These are phyloP conservation scores for Nephrotoma flavescens DNA, from an alignment of 2,888 invertebrate genomes.

Conservation along the genomic window DNA sequence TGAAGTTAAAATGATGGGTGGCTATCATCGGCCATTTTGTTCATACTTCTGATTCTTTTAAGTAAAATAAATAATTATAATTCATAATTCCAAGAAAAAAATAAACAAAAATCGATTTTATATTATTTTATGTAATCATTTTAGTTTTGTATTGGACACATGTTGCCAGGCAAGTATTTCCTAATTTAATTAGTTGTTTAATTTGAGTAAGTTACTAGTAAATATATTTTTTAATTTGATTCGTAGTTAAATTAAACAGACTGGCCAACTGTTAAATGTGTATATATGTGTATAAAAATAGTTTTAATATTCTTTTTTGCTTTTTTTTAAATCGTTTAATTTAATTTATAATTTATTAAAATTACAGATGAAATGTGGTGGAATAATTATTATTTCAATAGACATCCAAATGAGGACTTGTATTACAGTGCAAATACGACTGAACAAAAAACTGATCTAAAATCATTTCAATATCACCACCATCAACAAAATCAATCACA, in stretches of 20 bases:
- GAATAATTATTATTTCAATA: background rate
- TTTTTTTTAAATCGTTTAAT: background rate
- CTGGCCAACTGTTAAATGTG: background rate
- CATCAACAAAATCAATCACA: background rate
- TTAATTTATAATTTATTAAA: background rate
- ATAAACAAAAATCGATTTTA: background rate
- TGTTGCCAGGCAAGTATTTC: background rate
- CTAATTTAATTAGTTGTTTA: background rate
- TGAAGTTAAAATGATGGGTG: background rate
- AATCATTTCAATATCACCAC: background rate
- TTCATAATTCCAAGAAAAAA: background rate
- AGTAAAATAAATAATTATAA: background rate
- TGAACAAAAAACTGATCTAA: background rate
- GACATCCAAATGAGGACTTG: background rate
- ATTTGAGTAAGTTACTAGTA: background rate
- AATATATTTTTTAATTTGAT: background rate
- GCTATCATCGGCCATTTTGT: background rate
- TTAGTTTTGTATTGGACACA: background rate
- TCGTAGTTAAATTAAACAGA: background rate
- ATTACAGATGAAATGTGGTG: slow-evolving; percentile 1
- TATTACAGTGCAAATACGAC: background rate
- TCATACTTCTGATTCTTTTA: background rate
- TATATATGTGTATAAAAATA: background rate
- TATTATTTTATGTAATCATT: background rate
- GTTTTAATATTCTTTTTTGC: background rate